Evolutionary conservation across 35 echinoderm and acorn worm species (phyloP).

Genomic region (Anneissia japonica): DNA sequence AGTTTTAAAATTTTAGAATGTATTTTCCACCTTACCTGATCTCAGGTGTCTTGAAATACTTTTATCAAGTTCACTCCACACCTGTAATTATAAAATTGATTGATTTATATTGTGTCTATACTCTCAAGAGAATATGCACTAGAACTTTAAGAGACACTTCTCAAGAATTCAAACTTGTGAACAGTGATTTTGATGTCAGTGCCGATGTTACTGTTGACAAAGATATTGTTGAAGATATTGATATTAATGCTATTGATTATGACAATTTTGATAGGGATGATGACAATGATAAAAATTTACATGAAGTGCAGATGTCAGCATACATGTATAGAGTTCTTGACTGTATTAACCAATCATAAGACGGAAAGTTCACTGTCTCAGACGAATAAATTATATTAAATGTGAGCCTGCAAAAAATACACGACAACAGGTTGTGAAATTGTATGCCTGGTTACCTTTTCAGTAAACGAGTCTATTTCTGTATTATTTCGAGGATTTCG

Average conservation of each 20-base stretch:
- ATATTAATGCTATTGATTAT: too few species aligned
- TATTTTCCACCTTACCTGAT: background rate
- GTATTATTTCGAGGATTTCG: background rate
- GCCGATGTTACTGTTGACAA: background rate
- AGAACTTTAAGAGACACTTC: background rate
- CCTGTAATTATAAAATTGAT: constrained; percentile 1
- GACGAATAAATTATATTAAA: too few species aligned
- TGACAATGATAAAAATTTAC: too few species aligned
- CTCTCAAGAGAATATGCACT: background rate
- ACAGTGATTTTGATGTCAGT: background rate
- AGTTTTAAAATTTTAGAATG: background rate
- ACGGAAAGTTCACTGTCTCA: too few species aligned
- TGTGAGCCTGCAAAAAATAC: too few species aligned
- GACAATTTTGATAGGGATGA: too few species aligned
- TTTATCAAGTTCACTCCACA: constrained; percentile 13
- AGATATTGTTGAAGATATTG: background rate
- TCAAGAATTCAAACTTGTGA: background rate
- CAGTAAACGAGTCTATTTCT: background rate
- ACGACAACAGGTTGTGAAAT: too few species aligned
- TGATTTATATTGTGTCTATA: background rate
- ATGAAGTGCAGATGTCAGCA: too few species aligned
- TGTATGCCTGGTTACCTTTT: constrained; percentile 9
- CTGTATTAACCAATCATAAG: too few species aligned
- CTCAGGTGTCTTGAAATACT: background rate
- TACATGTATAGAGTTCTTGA: too few species aligned